Percentiles rank a stretch among this genome's conserved stretches.
These are phyloP conservation scores for Drosophila setifemur DNA, from an alignment of 1,140 invertebrate genomes.

Conservation along the genomic window DNA sequence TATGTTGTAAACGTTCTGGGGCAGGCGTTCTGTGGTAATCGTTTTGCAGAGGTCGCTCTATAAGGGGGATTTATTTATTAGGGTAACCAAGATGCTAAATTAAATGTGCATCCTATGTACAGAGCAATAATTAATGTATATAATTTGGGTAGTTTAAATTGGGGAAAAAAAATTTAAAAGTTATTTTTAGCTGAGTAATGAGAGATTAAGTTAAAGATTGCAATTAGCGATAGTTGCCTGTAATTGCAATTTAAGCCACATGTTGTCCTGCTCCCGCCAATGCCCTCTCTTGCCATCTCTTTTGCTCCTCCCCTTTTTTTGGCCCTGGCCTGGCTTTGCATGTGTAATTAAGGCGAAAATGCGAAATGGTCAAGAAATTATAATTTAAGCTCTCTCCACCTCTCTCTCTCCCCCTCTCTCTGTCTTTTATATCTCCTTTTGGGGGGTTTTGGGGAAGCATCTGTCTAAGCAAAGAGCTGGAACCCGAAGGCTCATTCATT, in stretches of 20 bases:
- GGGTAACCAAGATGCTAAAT: no score
- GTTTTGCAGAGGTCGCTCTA: not conserved
- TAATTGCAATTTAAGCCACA: conserved; percentile 52
- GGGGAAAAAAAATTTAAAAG: no score
- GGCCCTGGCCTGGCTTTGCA: conserved; percentile 52
- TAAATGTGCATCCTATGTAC: no score
- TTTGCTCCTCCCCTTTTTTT: not conserved
- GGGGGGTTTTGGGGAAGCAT: conserved; percentile 14
- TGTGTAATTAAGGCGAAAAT: conserved; percentile 54
- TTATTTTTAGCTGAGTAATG: no score
- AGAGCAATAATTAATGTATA: no score
- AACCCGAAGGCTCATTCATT: conserved; percentile 57
- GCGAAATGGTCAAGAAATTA: conserved; percentile 57
- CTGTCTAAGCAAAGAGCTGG: conserved; percentile 47
- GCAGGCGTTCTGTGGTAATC: not conserved
- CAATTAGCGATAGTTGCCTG: not conserved
- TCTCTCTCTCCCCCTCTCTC: not conserved
- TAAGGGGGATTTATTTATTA: no score
- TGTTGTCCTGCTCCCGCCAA: conserved; percentile 17
- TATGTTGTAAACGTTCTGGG: conserved; percentile 47
- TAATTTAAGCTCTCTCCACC: conserved; percentile 14
- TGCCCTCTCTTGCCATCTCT: conserved; percentile 5
- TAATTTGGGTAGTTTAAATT: no score
- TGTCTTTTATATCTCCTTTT: not conserved
- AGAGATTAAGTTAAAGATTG: no score